Percentiles rank a stretch among this genome's conserved stretches.
Conservation (phyloP, 2,888 invertebrate genomes). For the Xylota sylvarum region DNA sequence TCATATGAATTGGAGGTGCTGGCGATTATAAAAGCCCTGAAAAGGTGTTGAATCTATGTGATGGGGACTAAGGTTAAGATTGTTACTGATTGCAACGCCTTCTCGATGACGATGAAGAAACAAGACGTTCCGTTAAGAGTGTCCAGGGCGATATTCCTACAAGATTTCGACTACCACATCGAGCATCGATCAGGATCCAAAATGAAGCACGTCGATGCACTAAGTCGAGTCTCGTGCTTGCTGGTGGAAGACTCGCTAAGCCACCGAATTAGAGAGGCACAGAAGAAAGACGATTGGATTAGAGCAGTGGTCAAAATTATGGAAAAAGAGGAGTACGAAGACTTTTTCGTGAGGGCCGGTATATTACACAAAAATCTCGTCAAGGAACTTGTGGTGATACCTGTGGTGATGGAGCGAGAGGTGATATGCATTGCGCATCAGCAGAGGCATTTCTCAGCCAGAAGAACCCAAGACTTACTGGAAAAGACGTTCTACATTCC, state of each 20-base stretch:
- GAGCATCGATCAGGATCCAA: not conserved
- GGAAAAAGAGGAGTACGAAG: constrained; percentile 34
- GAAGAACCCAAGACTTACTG: constrained; percentile 11
- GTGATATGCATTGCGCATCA: constrained; percentile 81
- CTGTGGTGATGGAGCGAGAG: constrained; percentile 79
- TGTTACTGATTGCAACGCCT: not conserved
- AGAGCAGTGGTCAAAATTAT: constrained; percentile 33
- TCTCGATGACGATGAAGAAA: not conserved
- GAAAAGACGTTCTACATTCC: constrained; percentile 32
- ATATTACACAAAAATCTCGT: constrained; percentile 7
- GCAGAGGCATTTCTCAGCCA: constrained; percentile 78
- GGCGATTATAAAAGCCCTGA: constrained; percentile 20
- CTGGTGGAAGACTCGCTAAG: not conserved
- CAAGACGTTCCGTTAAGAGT: not conserved
- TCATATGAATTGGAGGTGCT: constrained; percentile 28
- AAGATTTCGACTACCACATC: not conserved
- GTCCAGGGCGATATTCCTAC: not conserved
- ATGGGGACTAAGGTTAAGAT: not conserved
- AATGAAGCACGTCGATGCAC: not conserved
- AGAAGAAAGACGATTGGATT: constrained; percentile 25
- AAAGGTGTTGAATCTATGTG: not conserved
- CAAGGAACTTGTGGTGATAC: constrained; percentile 79
- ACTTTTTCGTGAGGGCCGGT: constrained; percentile 13
- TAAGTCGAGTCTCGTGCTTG: not conserved
- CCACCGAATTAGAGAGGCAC: constrained; percentile 28